These are phyloP conservation scores for Scatophagus argus DNA, from an alignment of 2,113 vertebrate genomes.

Conservation along the genomic window DNA sequence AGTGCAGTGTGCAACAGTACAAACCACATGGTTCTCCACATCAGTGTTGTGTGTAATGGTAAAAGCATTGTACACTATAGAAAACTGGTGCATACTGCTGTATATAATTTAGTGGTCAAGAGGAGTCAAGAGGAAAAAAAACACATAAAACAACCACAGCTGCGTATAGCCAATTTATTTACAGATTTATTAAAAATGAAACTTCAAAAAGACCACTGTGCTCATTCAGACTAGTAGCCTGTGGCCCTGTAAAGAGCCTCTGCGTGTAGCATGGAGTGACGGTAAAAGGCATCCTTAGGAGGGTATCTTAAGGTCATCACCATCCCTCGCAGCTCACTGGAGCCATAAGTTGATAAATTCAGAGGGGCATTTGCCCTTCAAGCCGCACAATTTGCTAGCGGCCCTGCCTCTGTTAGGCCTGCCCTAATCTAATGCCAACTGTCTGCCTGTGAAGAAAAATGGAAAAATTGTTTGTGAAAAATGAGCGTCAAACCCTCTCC, in stretches of 20 bases:
- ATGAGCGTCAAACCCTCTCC: constrained; percentile 77
- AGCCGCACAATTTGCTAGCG: constrained; percentile 82
- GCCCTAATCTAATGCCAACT: constrained; percentile 86
- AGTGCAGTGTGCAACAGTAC: neutral
- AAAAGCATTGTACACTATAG: constrained; percentile 14
- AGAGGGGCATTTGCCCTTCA: constrained; percentile 86
- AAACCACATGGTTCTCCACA: neutral
- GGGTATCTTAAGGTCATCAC: constrained; percentile 84
- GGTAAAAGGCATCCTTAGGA: constrained; percentile 79
- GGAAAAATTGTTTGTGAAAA: constrained; percentile 85
- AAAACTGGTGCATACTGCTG: neutral
- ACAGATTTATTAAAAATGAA: constrained; percentile 58
- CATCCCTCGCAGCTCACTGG: constrained; percentile 78
- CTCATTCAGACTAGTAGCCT: constrained; percentile 42
- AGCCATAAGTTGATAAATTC: constrained; percentile 85
- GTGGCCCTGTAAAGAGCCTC: constrained; percentile 60
- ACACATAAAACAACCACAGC: constrained; percentile 14
- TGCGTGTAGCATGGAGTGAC: constrained; percentile 60
- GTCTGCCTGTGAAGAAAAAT: constrained; percentile 84
- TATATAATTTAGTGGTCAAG: constrained; percentile 10
- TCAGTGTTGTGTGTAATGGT: neutral
- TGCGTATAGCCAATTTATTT: constrained; percentile 33
- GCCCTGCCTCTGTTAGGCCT: constrained; percentile 80
- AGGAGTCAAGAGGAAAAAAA: neutral
- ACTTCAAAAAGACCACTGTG: constrained; percentile 16